Conservation (phyloP, 2,113 vertebrate genomes). For the Benitochromis conjunctus region DNA sequence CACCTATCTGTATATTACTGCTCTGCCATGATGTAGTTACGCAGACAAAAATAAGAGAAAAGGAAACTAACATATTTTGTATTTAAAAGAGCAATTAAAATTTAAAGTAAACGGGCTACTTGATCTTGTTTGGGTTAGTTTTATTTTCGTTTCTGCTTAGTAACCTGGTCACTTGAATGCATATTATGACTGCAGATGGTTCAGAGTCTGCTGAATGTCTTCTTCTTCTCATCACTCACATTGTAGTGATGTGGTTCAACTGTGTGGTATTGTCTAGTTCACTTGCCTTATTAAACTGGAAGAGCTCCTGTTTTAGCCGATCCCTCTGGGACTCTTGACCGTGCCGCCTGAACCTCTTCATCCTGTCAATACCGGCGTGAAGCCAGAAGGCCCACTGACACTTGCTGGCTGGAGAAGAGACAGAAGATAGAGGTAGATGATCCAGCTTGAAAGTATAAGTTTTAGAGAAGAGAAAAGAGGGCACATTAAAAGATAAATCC, state of each 20-base stretch:
- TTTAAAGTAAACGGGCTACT: background rate
- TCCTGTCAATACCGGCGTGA: slow-evolving; percentile 68
- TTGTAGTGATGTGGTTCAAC: background rate
- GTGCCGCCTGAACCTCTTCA: slow-evolving; percentile 92
- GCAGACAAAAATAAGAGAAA: background rate
- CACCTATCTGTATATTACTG: too few species aligned
- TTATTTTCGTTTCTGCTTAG: background rate
- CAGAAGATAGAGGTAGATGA: background rate
- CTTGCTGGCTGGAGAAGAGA: slow-evolving; percentile 21
- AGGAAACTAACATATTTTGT: background rate
- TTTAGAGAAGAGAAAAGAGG: background rate
- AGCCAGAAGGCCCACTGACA: slow-evolving; percentile 45
- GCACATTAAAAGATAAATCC: background rate
- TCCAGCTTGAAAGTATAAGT: background rate
- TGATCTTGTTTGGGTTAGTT: background rate
- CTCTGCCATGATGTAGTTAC: too few species aligned
- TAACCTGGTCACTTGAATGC: background rate
- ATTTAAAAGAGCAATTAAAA: background rate
- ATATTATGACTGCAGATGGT: background rate
- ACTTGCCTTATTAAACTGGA: slow-evolving; percentile 92
- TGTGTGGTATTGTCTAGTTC: background rate
- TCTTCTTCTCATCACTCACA: background rate
- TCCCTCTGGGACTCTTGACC: slow-evolving; percentile 90
- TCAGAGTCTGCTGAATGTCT: background rate
- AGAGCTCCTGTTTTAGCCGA: slow-evolving; percentile 90